Base-by-base conservation (phyloP, 2,797 vertebrate species). In the Chelidonichthys spinosus region DNA sequence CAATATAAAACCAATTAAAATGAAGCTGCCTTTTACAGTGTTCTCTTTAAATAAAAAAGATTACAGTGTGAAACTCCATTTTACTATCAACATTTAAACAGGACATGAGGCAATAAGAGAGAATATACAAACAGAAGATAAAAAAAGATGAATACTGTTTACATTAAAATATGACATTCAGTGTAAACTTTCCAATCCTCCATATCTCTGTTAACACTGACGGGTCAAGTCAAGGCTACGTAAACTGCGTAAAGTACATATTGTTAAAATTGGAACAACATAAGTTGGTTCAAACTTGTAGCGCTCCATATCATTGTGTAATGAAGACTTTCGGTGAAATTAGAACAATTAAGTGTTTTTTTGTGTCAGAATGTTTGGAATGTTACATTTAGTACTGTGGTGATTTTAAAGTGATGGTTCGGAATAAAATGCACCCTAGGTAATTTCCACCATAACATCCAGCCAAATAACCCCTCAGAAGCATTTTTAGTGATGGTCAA, bases 11-110 rank as follows among this genome's bases (percentile, higher is more conserved):
- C 14, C 2, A 1, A n/a, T 53, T 7, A 17, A 40, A 15, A 35
- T 55, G 60, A 65, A 62, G 6, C 47, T 68, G 62, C 40, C 18
- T 46, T 63, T 54, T 49, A 54, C 15, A 13, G 18, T 36, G 40
- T 56, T 52, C 39, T 32, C 37, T 44, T 39, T 15, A 33, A 10
- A 42, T 33, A 35, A 6, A 53, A 53, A 39, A 49, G 4, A 43
- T 18, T 40, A 61, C 35, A 6, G 13, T 39, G 52, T 44, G 39
- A 5, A 56, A 40, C 15, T 14, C 39, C 42, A 6, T 11, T 15
- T 25, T 18, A 25, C 25, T 5, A 18, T 62, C 52, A 36, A 42
- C 39, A 8, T 32, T 50, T 18, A 63, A 59, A 63, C 13, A 64
- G 60, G 15, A 79, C 11, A 65, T 13, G 33, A 67, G 8, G 13